Conservation (phyloP, 2,113 vertebrate genomes). For the Orientallactaga bullata region DNA sequence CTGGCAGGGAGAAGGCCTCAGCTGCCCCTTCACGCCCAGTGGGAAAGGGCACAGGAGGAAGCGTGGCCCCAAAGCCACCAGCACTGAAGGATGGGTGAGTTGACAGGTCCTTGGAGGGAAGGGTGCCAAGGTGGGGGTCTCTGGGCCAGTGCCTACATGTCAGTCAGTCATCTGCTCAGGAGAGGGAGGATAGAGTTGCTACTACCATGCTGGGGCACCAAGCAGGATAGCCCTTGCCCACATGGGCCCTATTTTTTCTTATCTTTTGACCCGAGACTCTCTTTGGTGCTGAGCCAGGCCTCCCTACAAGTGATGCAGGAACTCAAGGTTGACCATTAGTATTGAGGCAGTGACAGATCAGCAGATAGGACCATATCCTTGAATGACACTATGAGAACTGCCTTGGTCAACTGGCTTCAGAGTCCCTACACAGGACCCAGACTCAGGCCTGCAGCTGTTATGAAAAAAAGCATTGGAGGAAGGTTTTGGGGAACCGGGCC, state of each 20-base stretch:
- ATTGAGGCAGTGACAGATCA: rapidly evolving
- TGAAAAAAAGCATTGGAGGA: rapidly evolving
- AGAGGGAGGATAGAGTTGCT: not conserved
- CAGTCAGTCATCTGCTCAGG: not conserved
- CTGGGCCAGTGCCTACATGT: not conserved
- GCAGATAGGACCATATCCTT: rapidly evolving
- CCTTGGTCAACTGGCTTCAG: not conserved
- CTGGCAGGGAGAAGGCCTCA: conserved; percentile 81
- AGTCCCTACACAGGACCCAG: rapidly evolving
- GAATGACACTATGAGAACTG: not conserved
- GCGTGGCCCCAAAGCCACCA: rapidly evolving
- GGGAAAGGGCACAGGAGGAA: conserved; percentile 49
- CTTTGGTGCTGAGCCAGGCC: rapidly evolving
- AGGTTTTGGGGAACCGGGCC: rapidly evolving
- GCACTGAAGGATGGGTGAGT: not conserved
- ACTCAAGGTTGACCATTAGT: not conserved
- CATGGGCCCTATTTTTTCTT: too few species aligned
- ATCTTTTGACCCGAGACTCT: too few species aligned
- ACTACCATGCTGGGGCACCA: rapidly evolving
- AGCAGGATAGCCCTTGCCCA: not conserved
- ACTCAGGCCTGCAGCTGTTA: rapidly evolving
- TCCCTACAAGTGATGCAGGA: not conserved
- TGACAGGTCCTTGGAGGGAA: not conserved
- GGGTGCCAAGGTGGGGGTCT: not conserved
- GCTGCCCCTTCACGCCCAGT: conserved; percentile 60